A percentile compares a stretch with the other conserved stretches of the same genome.
Evolutionary conservation across 2,113 vertebrate species (phyloP).

Genomic region (Tympanuchus pallidicinctus): DNA sequence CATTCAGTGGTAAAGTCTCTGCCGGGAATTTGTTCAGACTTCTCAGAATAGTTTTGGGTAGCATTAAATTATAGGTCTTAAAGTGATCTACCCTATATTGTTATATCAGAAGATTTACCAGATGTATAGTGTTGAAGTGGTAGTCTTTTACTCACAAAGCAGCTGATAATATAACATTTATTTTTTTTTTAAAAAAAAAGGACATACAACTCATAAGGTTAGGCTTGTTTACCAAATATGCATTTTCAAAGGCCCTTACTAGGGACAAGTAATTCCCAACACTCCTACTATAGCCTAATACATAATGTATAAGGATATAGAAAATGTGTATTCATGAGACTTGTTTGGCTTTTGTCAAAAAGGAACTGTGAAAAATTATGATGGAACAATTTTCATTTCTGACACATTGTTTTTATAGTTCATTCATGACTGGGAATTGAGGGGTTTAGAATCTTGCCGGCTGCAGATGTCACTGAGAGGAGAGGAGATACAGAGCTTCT

Average conservation of each 20-base stretch:
- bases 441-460: conserved; percentile 72
- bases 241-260: conserved; percentile 78
- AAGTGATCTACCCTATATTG: not conserved
- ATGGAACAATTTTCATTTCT: conserved; percentile 85
- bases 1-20: not conserved
- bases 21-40: conserved; percentile 5
- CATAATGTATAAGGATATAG: conserved; percentile 82
- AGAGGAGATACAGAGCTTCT: conserved; percentile 62
- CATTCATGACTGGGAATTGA: conserved; percentile 81
- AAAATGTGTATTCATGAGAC: conserved; percentile 84
- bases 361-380: conserved; percentile 84
- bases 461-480: conserved; percentile 67
- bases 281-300: conserved; percentile 75
- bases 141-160: not conserved
- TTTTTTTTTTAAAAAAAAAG: not conserved
- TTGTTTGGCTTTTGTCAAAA: conserved; percentile 84
- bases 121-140: not conserved
- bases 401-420: conserved; percentile 82
- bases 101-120: not conserved
- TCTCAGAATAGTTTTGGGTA: not conserved
- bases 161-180: conserved; percentile 52
- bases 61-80: conserved; percentile 29
- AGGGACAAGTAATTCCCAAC: conserved; percentile 80
- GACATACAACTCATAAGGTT: conserved; percentile 30
- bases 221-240: conserved; percentile 78